Evolutionary conservation across 2,113 vertebrate species (phyloP).

Genomic region (Merops nubicus): DNA sequence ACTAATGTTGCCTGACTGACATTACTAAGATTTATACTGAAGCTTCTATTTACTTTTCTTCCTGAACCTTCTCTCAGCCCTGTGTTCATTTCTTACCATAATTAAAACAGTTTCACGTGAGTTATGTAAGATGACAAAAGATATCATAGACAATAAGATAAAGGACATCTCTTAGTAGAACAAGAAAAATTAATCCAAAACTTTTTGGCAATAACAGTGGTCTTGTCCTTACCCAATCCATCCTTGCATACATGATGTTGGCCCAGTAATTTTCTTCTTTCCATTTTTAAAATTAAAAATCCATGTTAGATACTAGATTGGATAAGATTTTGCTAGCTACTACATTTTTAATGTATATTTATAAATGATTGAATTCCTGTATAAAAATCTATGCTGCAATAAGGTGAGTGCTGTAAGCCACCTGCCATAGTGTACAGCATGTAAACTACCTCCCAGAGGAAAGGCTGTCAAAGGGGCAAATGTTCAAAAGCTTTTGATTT

Average conservation of each 20-base stretch:
- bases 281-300: not conserved
- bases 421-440: not conserved
- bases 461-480: not conserved
- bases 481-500: not conserved
- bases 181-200: not conserved
- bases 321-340: not conserved
- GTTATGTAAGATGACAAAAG: not conserved
- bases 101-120: not conserved
- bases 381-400: not conserved
- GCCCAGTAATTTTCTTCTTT: not conserved
- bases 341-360: not conserved
- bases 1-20: not conserved
- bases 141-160: not conserved
- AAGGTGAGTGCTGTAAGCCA: not conserved
- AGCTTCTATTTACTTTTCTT: slow-evolving; percentile 27
- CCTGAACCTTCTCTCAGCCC: not conserved
- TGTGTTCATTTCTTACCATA: not conserved
- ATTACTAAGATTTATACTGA: slow-evolving; percentile 12
- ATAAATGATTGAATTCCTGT: not conserved
- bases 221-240: not conserved
- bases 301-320: not conserved
- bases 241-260: not conserved
- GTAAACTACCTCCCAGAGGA: not conserved
- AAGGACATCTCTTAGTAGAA: not conserved
- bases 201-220: not conserved